Evolutionary conservation across 2,113 vertebrate genomes (phyloP).

Genomic region (Ardeotis arabs): DNA sequence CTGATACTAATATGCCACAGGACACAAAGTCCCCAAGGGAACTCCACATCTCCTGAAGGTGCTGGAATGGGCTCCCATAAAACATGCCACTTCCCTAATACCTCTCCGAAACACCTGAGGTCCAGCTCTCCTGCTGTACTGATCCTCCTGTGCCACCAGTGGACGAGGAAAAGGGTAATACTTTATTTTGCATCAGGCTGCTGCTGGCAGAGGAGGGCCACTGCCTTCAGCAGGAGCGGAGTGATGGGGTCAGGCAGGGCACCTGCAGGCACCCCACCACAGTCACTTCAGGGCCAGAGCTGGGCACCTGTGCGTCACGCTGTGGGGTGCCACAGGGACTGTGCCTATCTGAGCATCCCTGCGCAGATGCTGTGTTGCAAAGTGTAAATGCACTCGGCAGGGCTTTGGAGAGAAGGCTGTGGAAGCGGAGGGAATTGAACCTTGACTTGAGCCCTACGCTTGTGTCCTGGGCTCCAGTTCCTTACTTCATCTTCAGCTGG

Average conservation of each 20-base stretch:
- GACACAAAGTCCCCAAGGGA: not conserved
- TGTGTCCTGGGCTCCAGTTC: not conserved
- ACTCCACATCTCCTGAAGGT: not conserved
- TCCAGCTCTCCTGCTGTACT: not conserved
- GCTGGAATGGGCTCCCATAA: not conserved
- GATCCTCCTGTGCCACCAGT: not conserved
- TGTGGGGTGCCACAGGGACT: not conserved
- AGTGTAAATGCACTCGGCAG: not conserved
- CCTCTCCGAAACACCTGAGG: not conserved
- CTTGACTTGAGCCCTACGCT: not conserved
- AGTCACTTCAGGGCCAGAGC: not conserved
- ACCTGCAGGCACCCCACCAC: not conserved
- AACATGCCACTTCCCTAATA: not conserved
- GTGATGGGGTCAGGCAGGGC: not conserved
- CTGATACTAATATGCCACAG: not conserved
- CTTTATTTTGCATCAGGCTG: not conserved
- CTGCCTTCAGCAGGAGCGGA: not conserved
- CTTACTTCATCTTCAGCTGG: not conserved
- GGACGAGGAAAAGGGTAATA: not conserved
- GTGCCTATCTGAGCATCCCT: not conserved
- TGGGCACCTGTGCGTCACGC: not conserved
- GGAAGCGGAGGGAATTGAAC: not conserved
- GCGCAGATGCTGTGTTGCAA: not conserved
- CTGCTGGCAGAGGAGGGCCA: not conserved
- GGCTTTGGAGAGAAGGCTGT: not conserved